Percentiles rank a stretch among this genome's conserved stretches.
Evolutionary conservation across 2,888 invertebrate genomes (phyloP).

Genomic region (Congeria kusceri): DNA sequence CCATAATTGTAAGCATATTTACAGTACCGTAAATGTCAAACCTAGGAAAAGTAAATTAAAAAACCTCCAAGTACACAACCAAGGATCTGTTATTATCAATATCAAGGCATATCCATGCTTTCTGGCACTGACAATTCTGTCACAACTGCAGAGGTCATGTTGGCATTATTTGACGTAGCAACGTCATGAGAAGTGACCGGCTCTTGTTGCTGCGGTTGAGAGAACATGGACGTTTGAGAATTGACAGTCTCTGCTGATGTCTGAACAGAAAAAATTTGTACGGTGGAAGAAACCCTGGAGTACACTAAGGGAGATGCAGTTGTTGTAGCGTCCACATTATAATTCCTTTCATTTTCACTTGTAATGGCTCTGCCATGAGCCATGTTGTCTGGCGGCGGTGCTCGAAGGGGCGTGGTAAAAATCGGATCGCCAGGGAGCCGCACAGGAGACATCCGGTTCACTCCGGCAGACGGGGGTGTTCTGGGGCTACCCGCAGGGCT

Average conservation of each 20-base stretch:
- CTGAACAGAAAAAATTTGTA: neutral
- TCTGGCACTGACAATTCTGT: neutral
- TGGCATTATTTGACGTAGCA: neutral
- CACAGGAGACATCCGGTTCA: conserved; percentile 50
- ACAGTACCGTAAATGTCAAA: too few species aligned
- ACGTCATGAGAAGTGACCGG: neutral
- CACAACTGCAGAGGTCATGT: neutral
- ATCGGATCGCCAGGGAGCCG: conserved; percentile 21
- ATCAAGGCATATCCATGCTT: neutral
- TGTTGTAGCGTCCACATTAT: neutral
- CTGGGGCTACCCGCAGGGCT: conserved; percentile 61
- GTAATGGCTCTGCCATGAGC: neutral
- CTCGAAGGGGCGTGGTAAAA: conserved; percentile 33
- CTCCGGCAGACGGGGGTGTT: conserved; percentile 34
- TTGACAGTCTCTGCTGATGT: neutral
- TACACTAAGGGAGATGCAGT: neutral
- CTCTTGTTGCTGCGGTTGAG: neutral
- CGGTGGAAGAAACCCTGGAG: neutral
- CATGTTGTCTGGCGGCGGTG: conserved; percentile 8
- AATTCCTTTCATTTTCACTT: neutral
- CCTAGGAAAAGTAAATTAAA: too few species aligned
- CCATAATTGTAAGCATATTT: too few species aligned
- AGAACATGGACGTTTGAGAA: neutral
- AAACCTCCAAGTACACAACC: too few species aligned
- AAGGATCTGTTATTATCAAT: too few species aligned